phyloP scores from a whole-genome alignment of 2,888 invertebrate genomes.

The Metalampra italica region DNA sequence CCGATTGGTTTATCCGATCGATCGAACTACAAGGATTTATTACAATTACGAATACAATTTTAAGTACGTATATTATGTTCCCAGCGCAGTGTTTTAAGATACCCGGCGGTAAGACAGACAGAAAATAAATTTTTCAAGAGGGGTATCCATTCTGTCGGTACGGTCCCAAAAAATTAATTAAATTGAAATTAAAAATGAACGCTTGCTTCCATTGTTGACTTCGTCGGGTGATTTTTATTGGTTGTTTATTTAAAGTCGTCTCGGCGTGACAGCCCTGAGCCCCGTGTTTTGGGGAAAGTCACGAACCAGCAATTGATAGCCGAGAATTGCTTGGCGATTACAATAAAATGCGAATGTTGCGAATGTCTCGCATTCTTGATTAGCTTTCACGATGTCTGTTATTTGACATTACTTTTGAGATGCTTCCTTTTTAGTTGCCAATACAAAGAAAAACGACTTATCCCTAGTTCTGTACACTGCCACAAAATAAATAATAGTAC shows the following conservation, averaged over 20 bases:
- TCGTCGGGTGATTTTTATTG: conserved; percentile 28
- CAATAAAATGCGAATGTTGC: conserved; percentile 38
- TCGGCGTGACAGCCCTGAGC: conserved; percentile 45
- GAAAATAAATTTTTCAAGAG: no score
- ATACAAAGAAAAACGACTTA: no score
- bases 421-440: no score
- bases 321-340: conserved; percentile 43
- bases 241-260: conserved; percentile 49
- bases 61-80: no score
- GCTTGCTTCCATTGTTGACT: conserved; percentile 32
- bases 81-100: no score
- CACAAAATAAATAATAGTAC: neutral
- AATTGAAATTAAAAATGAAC: neutral
- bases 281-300: conserved; percentile 71
- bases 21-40: no score
- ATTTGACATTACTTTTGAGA: no score
- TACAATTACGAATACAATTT: no score
- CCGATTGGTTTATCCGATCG: no score
- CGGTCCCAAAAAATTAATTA: no score
- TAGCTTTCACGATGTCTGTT: conserved; percentile 28
- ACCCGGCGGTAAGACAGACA: no score
- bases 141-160: no score
- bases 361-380: conserved; percentile 13
- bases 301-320: conserved; percentile 61
- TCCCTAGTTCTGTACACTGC: conserved; percentile 1